phyloP scores from a whole-genome alignment of 1,140 invertebrate species.

The Campodea augens region DNA sequence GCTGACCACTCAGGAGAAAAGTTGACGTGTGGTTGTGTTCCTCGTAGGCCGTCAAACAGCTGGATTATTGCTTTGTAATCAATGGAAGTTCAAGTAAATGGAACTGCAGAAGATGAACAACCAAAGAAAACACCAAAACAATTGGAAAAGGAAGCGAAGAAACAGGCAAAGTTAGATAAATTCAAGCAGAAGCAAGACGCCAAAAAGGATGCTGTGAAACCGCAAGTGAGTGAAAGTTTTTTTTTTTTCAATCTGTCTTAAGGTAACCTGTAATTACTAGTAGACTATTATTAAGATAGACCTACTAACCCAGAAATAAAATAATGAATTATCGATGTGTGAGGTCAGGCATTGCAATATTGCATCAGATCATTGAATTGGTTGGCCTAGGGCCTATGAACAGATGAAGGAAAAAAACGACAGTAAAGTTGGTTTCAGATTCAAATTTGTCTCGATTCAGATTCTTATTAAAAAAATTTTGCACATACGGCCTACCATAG shows the following conservation, averaged over 20 bases:
- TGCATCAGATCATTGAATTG: background rate
- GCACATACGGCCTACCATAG: no score
- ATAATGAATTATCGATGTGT: background rate
- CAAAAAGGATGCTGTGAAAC: slow-evolving; percentile 33
- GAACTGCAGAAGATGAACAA: slow-evolving; percentile 14
- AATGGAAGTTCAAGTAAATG: no score
- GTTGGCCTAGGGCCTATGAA: slow-evolving; percentile 6
- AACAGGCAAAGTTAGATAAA: slow-evolving; percentile 75
- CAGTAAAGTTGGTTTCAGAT: no score
- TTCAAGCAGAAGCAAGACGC: slow-evolving; percentile 79
- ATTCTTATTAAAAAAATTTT: no score
- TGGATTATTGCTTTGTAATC: no score
- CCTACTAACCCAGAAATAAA: slow-evolving; percentile 34
- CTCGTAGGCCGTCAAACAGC: no score
- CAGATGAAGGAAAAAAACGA: no score
- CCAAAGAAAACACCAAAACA: slow-evolving; percentile 65
- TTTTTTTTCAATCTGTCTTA: no score
- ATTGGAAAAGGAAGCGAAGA: slow-evolving; percentile 73
- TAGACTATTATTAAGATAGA: slow-evolving; percentile 31
- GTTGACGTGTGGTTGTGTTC: no score
- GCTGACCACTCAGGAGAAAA: no score
- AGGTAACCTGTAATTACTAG: slow-evolving; percentile 22
- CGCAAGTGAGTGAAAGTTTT: no score
- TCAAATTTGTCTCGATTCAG: no score
- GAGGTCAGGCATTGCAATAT: background rate